A percentile compares a stretch with the other conserved stretches of the same genome.
Evolutionary conservation across 2,113 vertebrate genomes (phyloP).

Genomic region (Gambusia affinis): DNA sequence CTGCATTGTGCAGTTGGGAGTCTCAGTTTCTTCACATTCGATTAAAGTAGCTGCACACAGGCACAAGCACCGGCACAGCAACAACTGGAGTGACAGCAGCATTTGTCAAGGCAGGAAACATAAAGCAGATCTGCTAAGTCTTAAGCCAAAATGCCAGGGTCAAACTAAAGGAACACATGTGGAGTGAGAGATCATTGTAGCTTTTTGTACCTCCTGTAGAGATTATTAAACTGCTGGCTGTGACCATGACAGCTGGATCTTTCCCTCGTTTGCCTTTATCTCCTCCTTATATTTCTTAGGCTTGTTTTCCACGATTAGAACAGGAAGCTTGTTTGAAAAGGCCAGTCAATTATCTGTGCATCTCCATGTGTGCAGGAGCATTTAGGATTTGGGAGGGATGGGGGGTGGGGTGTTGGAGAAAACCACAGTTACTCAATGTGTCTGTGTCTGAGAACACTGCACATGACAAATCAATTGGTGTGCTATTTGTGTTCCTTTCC

Average conservation of each 20-base stretch:
- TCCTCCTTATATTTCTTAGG: constrained; percentile 34
- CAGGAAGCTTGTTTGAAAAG: constrained; percentile 53
- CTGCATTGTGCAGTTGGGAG: constrained; percentile 12
- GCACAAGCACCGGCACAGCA: not conserved
- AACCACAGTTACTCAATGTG: constrained; percentile 51
- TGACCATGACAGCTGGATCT: constrained; percentile 64
- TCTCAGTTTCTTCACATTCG: constrained; percentile 7
- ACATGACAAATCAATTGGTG: constrained; percentile 52
- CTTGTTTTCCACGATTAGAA: constrained; percentile 56
- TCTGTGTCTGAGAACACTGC: constrained; percentile 49
- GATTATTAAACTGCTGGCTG: constrained; percentile 60
- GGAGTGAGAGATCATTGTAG: constrained; percentile 35
- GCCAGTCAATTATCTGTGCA: constrained; percentile 58
- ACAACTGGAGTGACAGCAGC: not conserved
- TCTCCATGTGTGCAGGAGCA: constrained; percentile 51
- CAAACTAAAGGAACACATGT: constrained; percentile 18
- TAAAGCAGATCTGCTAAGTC: constrained; percentile 14
- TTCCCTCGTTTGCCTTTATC: constrained; percentile 50
- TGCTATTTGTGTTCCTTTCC: constrained; percentile 74
- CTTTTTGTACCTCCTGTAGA: constrained; percentile 44
- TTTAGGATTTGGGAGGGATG: constrained; percentile 20
- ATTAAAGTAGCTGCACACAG: constrained; percentile 11
- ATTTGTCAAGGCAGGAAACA: constrained; percentile 3
- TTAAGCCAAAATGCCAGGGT: constrained; percentile 29
- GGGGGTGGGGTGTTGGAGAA: constrained; percentile 5